These are phyloP conservation scores for Lamproptera curius DNA, from an alignment of 2,888 invertebrate genomes.

Conservation along the genomic window DNA sequence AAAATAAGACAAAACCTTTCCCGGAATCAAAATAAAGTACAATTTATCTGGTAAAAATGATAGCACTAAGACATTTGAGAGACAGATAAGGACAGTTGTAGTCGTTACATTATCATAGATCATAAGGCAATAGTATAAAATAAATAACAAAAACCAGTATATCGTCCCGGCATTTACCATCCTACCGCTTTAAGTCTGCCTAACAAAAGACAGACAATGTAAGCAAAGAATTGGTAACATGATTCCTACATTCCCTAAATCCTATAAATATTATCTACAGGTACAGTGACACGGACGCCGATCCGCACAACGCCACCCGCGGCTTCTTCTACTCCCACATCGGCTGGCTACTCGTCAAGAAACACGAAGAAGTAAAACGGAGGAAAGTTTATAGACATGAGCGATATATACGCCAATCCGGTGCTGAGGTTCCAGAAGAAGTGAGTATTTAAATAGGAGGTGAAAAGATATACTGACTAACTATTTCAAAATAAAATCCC, in stretches of 20 bases:
- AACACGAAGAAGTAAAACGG: conserved; percentile 83
- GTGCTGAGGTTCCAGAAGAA: conserved; percentile 82
- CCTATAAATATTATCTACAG: conserved; percentile 86
- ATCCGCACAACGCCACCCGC: conserved; percentile 84
- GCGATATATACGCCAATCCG: conserved; percentile 82
- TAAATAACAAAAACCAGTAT: no score
- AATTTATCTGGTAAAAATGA: no score
- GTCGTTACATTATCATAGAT: no score
- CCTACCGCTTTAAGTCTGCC: background rate
- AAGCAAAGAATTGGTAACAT: background rate
- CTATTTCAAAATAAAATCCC: no score
- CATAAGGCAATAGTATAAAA: no score
- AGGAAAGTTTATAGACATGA: conserved; percentile 82
- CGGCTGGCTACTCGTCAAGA: conserved; percentile 86
- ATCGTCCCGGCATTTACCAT: no score
- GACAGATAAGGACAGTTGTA: no score
- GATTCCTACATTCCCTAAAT: conserved; percentile 79
- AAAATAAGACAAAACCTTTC: no score
- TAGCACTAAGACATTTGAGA: no score
- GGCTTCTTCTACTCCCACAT: conserved; percentile 91
- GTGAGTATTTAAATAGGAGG: no score
- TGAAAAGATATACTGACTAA: no score
- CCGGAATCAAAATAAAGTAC: no score
- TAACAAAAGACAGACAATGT: background rate
- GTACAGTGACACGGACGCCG: conserved; percentile 85